Evolutionary conservation across 2,888 invertebrate genomes (phyloP).

Genomic region (Phyllotreta striolata): DNA sequence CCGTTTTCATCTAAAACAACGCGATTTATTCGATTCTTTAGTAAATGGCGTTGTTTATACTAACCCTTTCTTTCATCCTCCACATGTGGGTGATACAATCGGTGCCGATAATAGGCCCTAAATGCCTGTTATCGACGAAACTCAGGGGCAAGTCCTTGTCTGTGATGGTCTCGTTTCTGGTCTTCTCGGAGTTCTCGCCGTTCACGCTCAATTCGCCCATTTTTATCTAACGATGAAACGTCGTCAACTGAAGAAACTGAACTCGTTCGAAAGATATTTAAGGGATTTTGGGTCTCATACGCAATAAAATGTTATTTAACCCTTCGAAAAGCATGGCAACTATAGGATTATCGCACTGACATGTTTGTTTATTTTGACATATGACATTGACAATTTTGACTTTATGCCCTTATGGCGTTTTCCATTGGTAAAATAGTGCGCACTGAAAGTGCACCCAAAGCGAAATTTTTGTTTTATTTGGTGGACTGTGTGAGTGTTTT

Average conservation of each 20-base stretch:
- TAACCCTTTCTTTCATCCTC: conserved; percentile 91
- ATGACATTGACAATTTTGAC: conserved; percentile 1
- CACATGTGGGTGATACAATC: conserved; percentile 78
- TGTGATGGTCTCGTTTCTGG: conserved; percentile 50
- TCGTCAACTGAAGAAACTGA: conserved; percentile 12
- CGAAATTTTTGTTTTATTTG: too few species aligned
- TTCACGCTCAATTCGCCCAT: conserved; percentile 40
- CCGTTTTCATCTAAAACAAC: conserved; percentile 91
- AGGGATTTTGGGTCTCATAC: conserved; percentile 32
- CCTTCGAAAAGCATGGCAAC: conserved; percentile 24
- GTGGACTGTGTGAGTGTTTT: too few species aligned
- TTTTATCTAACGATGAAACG: conserved; percentile 8
- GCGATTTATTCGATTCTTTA: not conserved
- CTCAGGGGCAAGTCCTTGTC: conserved; percentile 77
- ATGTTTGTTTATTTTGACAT: conserved; percentile 25
- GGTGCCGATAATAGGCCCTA: conserved; percentile 74
- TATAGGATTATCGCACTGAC: conserved; percentile 23
- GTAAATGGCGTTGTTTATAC: conserved; percentile 37
- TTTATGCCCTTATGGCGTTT: too few species aligned
- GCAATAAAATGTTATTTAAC: conserved; percentile 36
- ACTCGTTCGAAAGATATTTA: conserved; percentile 22
- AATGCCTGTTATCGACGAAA: conserved; percentile 78
- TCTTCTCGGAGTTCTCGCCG: conserved; percentile 30
- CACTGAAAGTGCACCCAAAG: too few species aligned
- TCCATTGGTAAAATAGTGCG: too few species aligned